Base-by-base conservation (phyloP, 2,113 vertebrate species). In the Paramormyrops kingsleyae region DNA sequence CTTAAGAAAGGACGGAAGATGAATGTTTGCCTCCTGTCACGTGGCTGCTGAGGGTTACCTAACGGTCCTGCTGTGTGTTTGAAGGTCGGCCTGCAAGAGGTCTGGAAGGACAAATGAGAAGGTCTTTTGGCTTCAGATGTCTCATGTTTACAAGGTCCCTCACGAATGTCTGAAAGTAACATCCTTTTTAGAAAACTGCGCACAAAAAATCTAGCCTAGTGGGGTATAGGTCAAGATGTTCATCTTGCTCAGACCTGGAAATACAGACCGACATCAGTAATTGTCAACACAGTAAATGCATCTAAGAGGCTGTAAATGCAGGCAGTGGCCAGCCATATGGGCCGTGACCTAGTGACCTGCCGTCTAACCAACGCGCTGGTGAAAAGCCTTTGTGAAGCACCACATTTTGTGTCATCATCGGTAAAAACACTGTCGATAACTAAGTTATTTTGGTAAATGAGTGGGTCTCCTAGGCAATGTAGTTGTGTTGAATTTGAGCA, bases 21-120 rank as follows among this genome's bases (percentile, higher is more conserved):
- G 94, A 95, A 96, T 96, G 94, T 97, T 96, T 97, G 95, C 96
- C 96, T 96, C 92, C 94, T 94, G 94, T 94, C 96, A 96, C 96
- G 93, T 92, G 97, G 97, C 97, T 96, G 97, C 97, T 96, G 95
- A 96, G 93, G 95, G 97, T 97, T 96, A 96, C 94, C 96, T 97
- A 96, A 97, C 95, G 97, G 95, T 96, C 94, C 95, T 95, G 95
- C 94, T 97, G 97, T 96, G 96, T 92, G 96, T 96, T 96, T 97
- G 96, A 98, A 97, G 96, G 94, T 92, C 91, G 95, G 95, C 94
- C 94, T 95, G 93, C 93, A 97, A 93, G 97, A 97, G 97, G 96
- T 97, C 97, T 97, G 94, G 95, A 95, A 94, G 95, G 93, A 93
- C 94, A 93, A 94, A 91, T 94, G 91, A 96, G 96, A 96, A 95